These are phyloP conservation scores for Hanleya hanleyi DNA, from an alignment of 2,888 invertebrate genomes.

Conservation along the genomic window DNA sequence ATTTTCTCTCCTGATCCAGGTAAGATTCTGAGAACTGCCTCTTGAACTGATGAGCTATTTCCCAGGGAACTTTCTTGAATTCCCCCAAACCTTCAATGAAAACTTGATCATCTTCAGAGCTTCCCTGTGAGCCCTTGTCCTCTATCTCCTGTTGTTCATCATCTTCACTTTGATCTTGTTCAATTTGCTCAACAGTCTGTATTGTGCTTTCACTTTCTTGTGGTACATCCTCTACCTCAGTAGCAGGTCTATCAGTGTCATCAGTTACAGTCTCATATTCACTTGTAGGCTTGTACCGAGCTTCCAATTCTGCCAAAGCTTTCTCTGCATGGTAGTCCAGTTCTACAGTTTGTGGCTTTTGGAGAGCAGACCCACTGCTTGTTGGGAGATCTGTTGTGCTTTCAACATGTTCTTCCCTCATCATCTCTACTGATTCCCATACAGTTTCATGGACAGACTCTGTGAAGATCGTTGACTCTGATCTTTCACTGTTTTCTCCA, in stretches of 20 bases:
- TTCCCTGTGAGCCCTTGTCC: conserved; percentile 35
- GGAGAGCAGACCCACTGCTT: too few relatives aligned
- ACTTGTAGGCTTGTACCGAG: not conserved
- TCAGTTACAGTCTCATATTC: not conserved
- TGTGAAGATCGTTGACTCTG: conserved; percentile 75
- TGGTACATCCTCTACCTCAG: not conserved
- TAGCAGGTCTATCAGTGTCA: not conserved
- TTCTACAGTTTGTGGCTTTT: too few relatives aligned
- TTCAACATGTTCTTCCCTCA: not conserved
- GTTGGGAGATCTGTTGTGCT: not conserved
- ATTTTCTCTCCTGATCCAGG: conserved; percentile 48
- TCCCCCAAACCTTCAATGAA: conserved; percentile 64
- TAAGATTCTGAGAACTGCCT: conserved; percentile 64
- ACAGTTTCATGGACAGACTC: conserved; percentile 17
- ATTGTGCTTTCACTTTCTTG: not conserved
- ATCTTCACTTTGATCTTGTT: conserved; percentile 7
- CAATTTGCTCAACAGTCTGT: not conserved
- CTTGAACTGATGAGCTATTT: conserved; percentile 60
- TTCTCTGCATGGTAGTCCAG: too few relatives aligned
- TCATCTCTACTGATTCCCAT: conserved; percentile 20
- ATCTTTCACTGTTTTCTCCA: conserved; percentile 79
- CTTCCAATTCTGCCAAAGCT: not conserved
- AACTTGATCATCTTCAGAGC: conserved; percentile 57
- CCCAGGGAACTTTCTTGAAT: conserved; percentile 57
- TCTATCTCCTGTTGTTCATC: not conserved